phyloP scores from a whole-genome alignment of 2,797 vertebrate species.

The Chelmon rostratus region DNA sequence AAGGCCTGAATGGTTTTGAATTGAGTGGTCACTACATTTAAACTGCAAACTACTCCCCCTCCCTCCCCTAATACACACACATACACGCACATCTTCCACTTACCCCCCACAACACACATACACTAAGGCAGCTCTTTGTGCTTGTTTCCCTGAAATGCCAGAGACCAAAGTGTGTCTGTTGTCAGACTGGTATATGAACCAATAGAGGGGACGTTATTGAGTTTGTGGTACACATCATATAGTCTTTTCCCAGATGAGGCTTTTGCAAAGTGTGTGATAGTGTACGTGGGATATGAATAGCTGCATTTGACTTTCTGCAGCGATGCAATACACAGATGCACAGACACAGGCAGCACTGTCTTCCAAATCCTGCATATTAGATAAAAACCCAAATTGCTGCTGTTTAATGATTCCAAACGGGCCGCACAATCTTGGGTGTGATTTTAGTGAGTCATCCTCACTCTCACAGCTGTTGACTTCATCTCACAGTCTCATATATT shows the following conservation, averaged over 20 bases:
- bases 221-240: constrained; percentile 31
- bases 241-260: constrained; percentile 22
- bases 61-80: background rate
- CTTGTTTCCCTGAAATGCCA: constrained; percentile 39
- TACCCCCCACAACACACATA: background rate
- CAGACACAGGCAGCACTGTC: constrained; percentile 12
- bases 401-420: constrained; percentile 52
- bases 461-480: constrained; percentile 56
- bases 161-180: constrained; percentile 47
- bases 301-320: constrained; percentile 42
- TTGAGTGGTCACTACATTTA: constrained; percentile 75
- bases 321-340: constrained; percentile 20
- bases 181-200: constrained; percentile 18
- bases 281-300: constrained; percentile 28
- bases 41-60: constrained; percentile 49
- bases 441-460: constrained; percentile 64
- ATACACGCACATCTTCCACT: background rate
- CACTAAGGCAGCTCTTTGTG: constrained; percentile 33
- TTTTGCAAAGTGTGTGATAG: constrained; percentile 30
- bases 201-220: constrained; percentile 28
- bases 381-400: constrained; percentile 42
- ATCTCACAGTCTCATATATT: constrained; percentile 38
- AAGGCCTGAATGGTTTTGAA: constrained; percentile 76
- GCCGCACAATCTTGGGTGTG: constrained; percentile 41
- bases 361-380: constrained; percentile 43